Conservation (phyloP, 2,113 vertebrate species). For the Garra rufa region DNA sequence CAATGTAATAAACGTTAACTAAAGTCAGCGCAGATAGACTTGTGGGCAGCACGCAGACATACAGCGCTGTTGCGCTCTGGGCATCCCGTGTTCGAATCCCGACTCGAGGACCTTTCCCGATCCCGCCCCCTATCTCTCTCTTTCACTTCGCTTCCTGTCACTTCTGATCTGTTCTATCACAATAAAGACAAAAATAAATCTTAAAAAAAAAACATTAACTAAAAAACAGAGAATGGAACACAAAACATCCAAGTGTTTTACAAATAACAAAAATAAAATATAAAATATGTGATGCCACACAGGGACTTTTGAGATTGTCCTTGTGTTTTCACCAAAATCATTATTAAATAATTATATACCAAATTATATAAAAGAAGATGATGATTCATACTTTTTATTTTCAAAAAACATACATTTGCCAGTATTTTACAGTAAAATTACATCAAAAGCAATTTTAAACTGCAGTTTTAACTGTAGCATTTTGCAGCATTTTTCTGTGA, state of each 20-base stretch:
- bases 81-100: no score
- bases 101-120: no score
- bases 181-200: no score
- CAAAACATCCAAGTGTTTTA: not conserved
- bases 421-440: not conserved
- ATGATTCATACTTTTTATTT: not conserved
- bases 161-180: no score
- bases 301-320: not conserved
- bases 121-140: no score
- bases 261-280: not conserved
- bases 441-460: not conserved
- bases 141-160: no score
- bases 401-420: not conserved
- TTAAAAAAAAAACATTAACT: no score
- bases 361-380: not conserved
- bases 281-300: not conserved
- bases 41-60: no score
- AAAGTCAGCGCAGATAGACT: no score
- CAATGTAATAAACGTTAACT: no score
- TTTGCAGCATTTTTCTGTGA: constrained; percentile 48
- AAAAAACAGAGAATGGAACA: not conserved
- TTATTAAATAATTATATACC: no score
- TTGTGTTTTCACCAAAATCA: not conserved
- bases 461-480: not conserved
- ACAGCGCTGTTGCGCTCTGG: no score